Conservation (phyloP, 2,797 vertebrate species). For the Pogoniulus pusillus region DNA sequence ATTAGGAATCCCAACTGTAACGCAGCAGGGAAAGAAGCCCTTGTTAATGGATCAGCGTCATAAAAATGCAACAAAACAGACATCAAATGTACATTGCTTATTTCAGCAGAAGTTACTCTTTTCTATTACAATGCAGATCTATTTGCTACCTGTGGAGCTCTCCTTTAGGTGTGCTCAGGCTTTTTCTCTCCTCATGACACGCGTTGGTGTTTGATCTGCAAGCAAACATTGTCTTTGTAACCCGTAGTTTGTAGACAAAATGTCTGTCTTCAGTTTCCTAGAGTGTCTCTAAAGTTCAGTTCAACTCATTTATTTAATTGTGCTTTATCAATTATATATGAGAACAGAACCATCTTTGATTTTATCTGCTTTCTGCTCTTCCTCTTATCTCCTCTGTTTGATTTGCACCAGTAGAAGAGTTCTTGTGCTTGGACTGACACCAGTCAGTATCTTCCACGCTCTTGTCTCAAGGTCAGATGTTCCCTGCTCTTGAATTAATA, state of each 20-base stretch:
- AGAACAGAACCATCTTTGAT: neutral
- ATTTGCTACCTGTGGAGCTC: neutral
- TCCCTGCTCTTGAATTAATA: neutral
- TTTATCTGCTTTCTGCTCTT: neutral
- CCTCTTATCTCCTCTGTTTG: neutral
- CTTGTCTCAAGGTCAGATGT: neutral
- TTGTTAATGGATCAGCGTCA: neutral
- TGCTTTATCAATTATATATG: neutral
- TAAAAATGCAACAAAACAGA: neutral
- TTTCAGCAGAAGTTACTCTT: neutral
- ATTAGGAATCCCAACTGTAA: neutral
- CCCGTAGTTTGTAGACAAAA: neutral
- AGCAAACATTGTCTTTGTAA: neutral
- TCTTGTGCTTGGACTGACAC: neutral
- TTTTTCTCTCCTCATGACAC: neutral
- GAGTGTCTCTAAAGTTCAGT: accelerated
- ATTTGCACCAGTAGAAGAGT: neutral
- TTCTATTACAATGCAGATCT: neutral
- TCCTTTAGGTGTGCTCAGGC: neutral
- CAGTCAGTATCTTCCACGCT: neutral
- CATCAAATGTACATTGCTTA: neutral
- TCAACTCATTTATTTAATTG: neutral
- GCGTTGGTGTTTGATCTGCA: neutral
- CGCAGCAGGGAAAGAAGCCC: neutral
- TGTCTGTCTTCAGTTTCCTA: neutral